These are phyloP conservation scores for Himalopsyche japonica DNA, from an alignment of 2,888 invertebrate species.

Conservation along the genomic window DNA sequence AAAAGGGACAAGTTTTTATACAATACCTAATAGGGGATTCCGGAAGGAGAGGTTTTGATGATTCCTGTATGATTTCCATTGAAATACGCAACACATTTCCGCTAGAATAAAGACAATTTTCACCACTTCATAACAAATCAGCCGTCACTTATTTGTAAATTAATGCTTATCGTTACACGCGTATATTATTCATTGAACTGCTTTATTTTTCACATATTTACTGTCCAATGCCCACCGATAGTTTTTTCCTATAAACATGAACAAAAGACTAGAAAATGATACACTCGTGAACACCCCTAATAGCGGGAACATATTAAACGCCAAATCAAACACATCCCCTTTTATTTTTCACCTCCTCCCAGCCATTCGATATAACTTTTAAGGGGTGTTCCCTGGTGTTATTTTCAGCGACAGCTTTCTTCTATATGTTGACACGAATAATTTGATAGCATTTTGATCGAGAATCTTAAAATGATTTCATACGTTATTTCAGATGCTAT, in stretches of 20 bases:
- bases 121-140: not conserved
- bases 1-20: not conserved
- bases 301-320: not conserved
- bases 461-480: too few species aligned
- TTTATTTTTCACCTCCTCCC: not conserved
- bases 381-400: not conserved
- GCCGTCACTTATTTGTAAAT: not conserved
- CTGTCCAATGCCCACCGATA: not conserved
- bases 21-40: not conserved
- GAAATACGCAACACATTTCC: not conserved
- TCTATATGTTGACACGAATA: too few species aligned
- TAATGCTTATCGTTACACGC: not conserved
- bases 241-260: not conserved
- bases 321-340: not conserved
- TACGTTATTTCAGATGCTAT: too few species aligned
- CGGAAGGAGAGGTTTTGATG: not conserved
- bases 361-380: not conserved
- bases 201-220: not conserved
- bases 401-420: not conserved
- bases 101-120: not conserved
- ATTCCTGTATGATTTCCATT: not conserved
- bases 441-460: too few species aligned
- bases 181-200: not conserved
- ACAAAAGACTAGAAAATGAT: not conserved
- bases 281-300: not conserved